phyloP scores from a whole-genome alignment of 2,113 vertebrate species.

The Rhinopithecus roxellana region DNA sequence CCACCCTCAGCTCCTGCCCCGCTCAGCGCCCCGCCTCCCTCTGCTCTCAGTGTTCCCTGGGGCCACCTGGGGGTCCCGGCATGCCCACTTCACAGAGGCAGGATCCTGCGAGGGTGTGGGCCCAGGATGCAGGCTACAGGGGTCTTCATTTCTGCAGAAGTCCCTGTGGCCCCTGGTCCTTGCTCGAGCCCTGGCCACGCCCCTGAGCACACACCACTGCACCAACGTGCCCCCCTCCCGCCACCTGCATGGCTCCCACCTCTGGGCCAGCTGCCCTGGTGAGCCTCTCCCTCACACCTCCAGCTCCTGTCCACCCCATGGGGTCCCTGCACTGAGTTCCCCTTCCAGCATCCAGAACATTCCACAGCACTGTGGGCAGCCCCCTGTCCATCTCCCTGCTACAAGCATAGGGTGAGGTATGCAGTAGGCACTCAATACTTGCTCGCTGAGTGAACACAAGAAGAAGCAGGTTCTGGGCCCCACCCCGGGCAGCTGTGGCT shows the following conservation, averaged over 20 bases:
- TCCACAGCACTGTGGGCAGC: background rate
- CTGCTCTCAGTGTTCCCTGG: background rate
- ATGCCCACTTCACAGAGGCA: background rate
- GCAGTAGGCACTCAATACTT: background rate
- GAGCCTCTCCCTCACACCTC: background rate
- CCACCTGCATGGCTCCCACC: background rate
- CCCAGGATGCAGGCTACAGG: background rate
- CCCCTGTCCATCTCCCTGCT: no score
- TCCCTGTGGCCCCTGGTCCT: no score
- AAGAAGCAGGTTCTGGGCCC: background rate
- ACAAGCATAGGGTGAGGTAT: background rate
- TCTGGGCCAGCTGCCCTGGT: background rate
- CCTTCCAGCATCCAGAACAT: background rate
- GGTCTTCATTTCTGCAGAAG: background rate
- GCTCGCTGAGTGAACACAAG: background rate
- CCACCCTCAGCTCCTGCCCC: background rate
- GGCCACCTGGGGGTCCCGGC: background rate
- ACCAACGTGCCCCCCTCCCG: fast-evolving
- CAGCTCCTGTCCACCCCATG: background rate
- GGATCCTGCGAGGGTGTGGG: background rate
- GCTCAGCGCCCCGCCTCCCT: background rate
- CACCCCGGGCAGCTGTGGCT: background rate
- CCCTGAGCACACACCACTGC: fast-evolving
- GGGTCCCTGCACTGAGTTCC: no score
- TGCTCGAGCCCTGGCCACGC: no score